Conservation (phyloP, 2,888 invertebrate genomes). For the Orchestes rusci region DNA sequence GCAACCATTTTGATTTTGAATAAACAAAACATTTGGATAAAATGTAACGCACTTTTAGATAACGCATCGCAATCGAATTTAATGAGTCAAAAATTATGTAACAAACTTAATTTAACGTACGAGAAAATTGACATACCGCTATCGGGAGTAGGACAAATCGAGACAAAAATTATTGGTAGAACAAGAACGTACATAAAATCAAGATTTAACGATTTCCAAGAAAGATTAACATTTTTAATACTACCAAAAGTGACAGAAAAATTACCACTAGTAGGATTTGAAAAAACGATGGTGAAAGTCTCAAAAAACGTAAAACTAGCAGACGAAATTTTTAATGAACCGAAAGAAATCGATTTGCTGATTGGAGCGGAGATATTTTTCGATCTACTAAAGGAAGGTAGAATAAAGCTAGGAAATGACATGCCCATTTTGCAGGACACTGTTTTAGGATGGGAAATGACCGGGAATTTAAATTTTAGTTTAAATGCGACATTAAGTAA, state of each 20-base stretch:
- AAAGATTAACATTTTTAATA: conserved; percentile 9
- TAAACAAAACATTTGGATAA: not conserved
- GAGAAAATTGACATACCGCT: not conserved
- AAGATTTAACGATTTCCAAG: conserved; percentile 6
- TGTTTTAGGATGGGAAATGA: conserved; percentile 12
- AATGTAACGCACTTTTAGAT: conserved; percentile 15
- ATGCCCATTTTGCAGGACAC: conserved; percentile 10
- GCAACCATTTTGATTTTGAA: conserved; percentile 13
- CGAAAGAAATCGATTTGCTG: conserved; percentile 7
- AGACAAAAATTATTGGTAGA: conserved; percentile 5
- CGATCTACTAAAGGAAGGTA: conserved; percentile 2
- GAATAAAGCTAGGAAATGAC: conserved; percentile 8
- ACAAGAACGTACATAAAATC: conserved; percentile 8
- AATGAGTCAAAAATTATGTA: conserved; percentile 13
- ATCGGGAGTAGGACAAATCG: conserved; percentile 7
- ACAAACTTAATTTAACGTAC: conserved; percentile 8
- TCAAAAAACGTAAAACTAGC: conserved; percentile 9
- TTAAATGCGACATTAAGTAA: too few relatives aligned
- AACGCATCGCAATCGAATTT: conserved; percentile 16
- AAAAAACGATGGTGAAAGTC: not conserved
- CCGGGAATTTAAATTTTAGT: conserved; percentile 6
- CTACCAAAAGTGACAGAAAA: conserved; percentile 9
- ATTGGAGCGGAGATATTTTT: conserved; percentile 5
- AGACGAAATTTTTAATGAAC: conserved; percentile 10
- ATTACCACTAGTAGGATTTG: conserved; percentile 6